phyloP scores from a whole-genome alignment of 2,113 vertebrate genomes.

The Chlamydotis undulata region DNA sequence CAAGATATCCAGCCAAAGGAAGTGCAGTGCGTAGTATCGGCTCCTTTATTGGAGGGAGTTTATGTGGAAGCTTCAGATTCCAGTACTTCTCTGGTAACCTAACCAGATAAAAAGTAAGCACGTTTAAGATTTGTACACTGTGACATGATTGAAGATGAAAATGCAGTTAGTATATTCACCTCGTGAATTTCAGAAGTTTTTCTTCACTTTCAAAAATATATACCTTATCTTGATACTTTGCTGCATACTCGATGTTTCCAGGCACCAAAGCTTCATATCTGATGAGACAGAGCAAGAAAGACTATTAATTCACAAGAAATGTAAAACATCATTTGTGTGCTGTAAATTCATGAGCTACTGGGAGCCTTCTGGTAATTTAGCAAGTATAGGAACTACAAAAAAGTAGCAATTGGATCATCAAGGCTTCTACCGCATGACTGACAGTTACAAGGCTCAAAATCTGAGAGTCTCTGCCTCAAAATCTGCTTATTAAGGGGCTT shows the following conservation, averaged over 20 bases:
- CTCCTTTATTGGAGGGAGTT: conserved; percentile 87
- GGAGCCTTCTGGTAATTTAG: not conserved
- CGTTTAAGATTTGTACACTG: not conserved
- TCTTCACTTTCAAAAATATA: conserved; percentile 86
- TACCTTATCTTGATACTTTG: conserved; percentile 84
- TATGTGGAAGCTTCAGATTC: conserved; percentile 85
- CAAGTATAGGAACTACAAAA: not conserved
- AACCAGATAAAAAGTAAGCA: conserved; percentile 18
- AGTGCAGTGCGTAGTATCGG: conserved; percentile 86
- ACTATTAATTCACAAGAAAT: not conserved
- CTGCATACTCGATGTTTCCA: conserved; percentile 82
- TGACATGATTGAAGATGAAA: not conserved
- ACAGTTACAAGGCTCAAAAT: not conserved
- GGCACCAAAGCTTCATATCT: conserved; percentile 91
- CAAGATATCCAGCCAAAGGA: conserved; percentile 90
- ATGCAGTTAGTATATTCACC: conserved; percentile 72
- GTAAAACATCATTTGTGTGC: not conserved
- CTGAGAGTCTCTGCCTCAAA: not conserved
- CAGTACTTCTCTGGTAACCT: conserved; percentile 88
- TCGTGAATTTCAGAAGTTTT: conserved; percentile 88
- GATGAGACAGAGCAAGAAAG: conserved; percentile 3
- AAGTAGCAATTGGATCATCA: not conserved
- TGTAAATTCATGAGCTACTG: not conserved
- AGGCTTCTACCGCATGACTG: not conserved
- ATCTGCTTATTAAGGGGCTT: not conserved